These are phyloP conservation scores for Siphamia tubifer DNA, from an alignment of 2,113 vertebrate genomes.

Conservation along the genomic window DNA sequence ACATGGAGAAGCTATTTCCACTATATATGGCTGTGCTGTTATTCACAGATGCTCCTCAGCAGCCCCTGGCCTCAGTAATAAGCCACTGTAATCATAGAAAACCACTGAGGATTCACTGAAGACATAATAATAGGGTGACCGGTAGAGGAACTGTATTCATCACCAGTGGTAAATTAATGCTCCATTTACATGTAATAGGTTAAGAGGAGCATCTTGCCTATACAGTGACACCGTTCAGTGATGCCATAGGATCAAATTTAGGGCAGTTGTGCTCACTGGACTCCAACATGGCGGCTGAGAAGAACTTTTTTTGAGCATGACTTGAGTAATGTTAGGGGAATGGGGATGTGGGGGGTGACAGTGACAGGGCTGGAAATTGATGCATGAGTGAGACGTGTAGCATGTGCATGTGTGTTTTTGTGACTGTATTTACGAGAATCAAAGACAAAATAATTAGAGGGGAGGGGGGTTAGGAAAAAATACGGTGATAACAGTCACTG, in stretches of 20 bases:
- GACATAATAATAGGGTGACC: conserved; percentile 33
- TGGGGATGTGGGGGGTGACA: conserved; percentile 56
- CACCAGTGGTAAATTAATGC: conserved; percentile 18
- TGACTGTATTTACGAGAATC: conserved; percentile 46
- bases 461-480: conserved; percentile 17
- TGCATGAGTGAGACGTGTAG: conserved; percentile 48
- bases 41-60: conserved; percentile 58
- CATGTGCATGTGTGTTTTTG: conserved; percentile 13
- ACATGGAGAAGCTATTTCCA: conserved; percentile 33
- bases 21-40: conserved; percentile 25
- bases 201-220: conserved; percentile 33
- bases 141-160: conserved; percentile 29
- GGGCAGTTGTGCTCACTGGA: conserved; percentile 80
- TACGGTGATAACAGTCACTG: conserved; percentile 67
- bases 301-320: conserved; percentile 47
- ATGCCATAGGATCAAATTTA: conserved; percentile 72
- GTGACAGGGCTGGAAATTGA: conserved; percentile 59
- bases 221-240: conserved; percentile 35
- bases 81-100: conserved; percentile 41
- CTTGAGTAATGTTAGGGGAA: conserved; percentile 46
- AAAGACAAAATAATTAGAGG: conserved; percentile 57
- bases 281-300: conserved; percentile 67
- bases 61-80: conserved; percentile 57
- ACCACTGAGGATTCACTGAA: conserved; percentile 41
- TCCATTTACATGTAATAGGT: conserved; percentile 31